Evolutionary conservation across 2,888 invertebrate species (phyloP).

Genomic region (Xestia sexstrigata): DNA sequence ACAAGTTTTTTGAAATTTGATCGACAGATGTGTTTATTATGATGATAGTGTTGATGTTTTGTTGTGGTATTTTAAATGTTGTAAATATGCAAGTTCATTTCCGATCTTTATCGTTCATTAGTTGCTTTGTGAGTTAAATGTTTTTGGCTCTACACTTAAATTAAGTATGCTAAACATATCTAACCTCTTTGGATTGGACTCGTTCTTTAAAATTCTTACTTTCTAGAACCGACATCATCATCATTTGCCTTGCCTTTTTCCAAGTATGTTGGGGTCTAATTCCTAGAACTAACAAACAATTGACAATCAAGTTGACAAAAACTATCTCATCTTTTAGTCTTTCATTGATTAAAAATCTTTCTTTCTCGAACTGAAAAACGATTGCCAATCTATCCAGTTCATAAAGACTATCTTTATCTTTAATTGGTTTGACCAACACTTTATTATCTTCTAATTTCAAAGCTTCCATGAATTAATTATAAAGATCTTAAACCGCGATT

Average conservation of each 20-base stretch:
- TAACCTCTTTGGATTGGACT: not conserved
- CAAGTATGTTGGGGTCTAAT: not conserved
- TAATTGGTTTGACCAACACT: not conserved
- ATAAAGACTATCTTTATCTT: not conserved
- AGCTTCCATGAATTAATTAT: conserved; percentile 4
- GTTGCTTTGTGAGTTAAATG: conserved; percentile 9
- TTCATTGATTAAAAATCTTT: not conserved
- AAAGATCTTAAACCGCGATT: not conserved
- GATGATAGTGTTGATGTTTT: conserved; percentile 32
- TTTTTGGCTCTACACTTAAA: not conserved
- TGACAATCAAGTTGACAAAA: not conserved
- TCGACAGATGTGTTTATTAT: conserved; percentile 30
- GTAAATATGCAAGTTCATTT: conserved; percentile 21
- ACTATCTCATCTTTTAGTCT: too few species aligned
- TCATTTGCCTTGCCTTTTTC: not conserved
- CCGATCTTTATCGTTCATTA: conserved; percentile 24
- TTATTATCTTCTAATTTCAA: not conserved
- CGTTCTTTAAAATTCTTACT: not conserved
- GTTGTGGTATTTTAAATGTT: conserved; percentile 26
- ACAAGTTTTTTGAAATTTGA: conserved; percentile 30
- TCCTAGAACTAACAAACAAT: not conserved
- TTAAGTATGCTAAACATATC: not conserved
- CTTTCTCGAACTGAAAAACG: not conserved
- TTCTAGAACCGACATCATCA: not conserved
- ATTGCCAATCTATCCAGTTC: not conserved